A percentile compares a stretch with the other conserved stretches of the same genome.
Conservation (phyloP, 2,888 invertebrate species). For the Callyntrura guangdongensis region DNA sequence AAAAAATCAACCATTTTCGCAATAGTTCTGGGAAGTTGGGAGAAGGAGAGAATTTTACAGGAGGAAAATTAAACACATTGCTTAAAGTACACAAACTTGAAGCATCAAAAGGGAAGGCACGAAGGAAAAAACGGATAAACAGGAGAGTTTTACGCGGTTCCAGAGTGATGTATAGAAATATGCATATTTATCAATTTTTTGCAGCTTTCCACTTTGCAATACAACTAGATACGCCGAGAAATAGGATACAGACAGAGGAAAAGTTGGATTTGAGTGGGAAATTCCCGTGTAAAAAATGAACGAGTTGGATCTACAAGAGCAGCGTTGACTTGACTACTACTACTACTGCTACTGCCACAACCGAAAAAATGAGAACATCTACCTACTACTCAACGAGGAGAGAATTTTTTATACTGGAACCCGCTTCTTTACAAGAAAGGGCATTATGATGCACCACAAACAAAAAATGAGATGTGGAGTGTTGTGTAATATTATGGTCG, state of each 20-base stretch:
- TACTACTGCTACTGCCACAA: background rate
- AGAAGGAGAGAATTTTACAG: background rate
- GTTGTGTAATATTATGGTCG: constrained; percentile 15
- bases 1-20: constrained; percentile 49
- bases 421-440: background rate
- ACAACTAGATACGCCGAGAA: background rate
- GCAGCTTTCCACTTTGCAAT: background rate
- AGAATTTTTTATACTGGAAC: background rate
- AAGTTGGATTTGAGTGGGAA: background rate
- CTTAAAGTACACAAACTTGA: background rate
- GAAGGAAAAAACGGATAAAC: constrained; percentile 30
- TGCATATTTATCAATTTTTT: constrained; percentile 39
- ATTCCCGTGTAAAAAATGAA: background rate
- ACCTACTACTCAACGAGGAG: background rate
- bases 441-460: constrained; percentile 27
- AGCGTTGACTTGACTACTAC: constrained; percentile 5
- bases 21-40: background rate
- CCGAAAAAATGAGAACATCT: background rate
- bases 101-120: background rate
- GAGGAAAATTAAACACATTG: background rate
- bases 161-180: constrained; percentile 1
- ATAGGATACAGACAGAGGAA: background rate
- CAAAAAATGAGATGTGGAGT: constrained; percentile 27
- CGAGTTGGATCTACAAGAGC: background rate
- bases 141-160: constrained; percentile 16